Conservation (phyloP, 2,888 invertebrate species). For the Agrotis puta region DNA sequence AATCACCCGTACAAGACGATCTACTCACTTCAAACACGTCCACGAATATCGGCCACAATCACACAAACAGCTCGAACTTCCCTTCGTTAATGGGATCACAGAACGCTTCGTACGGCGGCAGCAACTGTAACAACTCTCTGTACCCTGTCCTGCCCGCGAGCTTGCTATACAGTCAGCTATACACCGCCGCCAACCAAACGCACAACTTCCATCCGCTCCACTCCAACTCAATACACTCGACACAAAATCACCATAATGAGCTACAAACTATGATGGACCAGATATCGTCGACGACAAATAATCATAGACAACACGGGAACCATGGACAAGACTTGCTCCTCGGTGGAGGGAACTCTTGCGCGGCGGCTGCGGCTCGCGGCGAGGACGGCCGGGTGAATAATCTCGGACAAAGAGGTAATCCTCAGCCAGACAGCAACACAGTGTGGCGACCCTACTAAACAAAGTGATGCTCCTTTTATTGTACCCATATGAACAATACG, state of each 20-base stretch:
- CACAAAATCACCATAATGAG: slow-evolving; percentile 93
- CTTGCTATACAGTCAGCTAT: slow-evolving; percentile 95
- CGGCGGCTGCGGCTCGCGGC: slow-evolving; percentile 90
- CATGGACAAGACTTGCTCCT: slow-evolving; percentile 88
- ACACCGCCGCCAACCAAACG: slow-evolving; percentile 94
- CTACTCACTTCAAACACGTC: slow-evolving; percentile 92
- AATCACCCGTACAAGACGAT: slow-evolving; percentile 96
- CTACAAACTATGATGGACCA: slow-evolving; percentile 95
- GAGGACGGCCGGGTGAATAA: slow-evolving; percentile 91
- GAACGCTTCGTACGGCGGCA: slow-evolving; percentile 90
- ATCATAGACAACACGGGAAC: slow-evolving; percentile 86
- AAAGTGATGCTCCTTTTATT: slow-evolving; percentile 72
- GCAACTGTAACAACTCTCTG: slow-evolving; percentile 93
- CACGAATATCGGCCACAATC: slow-evolving; percentile 91
- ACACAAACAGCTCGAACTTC: slow-evolving; percentile 92
- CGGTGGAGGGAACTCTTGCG: slow-evolving; percentile 91
- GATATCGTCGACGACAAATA: slow-evolving; percentile 92
- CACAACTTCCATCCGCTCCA: slow-evolving; percentile 94
- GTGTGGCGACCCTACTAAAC: slow-evolving; percentile 95
- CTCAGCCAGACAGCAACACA: slow-evolving; percentile 92
- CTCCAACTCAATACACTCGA: slow-evolving; percentile 92
- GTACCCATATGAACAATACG: slow-evolving; percentile 59
- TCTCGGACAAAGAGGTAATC: slow-evolving; percentile 91
- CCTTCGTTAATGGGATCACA: slow-evolving; percentile 92
- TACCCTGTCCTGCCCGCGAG: slow-evolving; percentile 96